phyloP scores from a whole-genome alignment of 2,888 invertebrate genomes.

The Atethmia centrago region DNA sequence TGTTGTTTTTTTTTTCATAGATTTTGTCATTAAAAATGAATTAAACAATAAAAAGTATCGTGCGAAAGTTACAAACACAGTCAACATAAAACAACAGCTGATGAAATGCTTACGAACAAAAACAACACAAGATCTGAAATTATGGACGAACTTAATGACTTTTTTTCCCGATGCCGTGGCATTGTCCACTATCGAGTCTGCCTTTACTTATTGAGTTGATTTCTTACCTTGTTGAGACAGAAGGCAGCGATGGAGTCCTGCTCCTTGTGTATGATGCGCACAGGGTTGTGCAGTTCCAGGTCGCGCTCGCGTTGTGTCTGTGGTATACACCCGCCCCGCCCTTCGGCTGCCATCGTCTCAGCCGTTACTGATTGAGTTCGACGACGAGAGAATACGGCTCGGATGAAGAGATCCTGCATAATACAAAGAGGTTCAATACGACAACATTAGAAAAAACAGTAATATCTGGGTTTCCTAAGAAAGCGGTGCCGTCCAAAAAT shows the following conservation, averaged over 20 bases:
- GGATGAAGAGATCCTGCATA: constrained; percentile 95
- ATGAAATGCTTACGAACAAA: background rate
- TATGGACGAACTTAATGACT: background rate
- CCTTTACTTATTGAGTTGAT: background rate
- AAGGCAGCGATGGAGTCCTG: constrained; percentile 99
- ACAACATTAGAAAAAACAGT: background rate
- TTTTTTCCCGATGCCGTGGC: background rate
- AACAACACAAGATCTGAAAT: background rate
- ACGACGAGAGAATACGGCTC: constrained; percentile 97
- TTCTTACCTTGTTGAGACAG: constrained; percentile 96
- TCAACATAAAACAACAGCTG: background rate
- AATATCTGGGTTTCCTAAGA: too few relatives aligned
- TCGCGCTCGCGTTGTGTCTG: constrained; percentile 71
- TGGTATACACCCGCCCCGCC: constrained; percentile 65
- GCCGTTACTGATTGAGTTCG: constrained; percentile 87
- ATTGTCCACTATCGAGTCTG: background rate
- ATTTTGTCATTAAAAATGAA: background rate
- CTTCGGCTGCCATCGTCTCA: constrained; percentile 64
- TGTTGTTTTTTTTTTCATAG: background rate
- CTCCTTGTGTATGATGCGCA: constrained; percentile 99
- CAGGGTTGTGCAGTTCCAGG: constrained; percentile 93
- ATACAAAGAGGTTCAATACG: background rate
- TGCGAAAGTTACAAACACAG: background rate
- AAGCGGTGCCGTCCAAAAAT: too few relatives aligned
- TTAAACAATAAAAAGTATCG: background rate